These are phyloP conservation scores for Ranitomeya imitator DNA, from an alignment of 2,113 vertebrate species.

Conservation along the genomic window DNA sequence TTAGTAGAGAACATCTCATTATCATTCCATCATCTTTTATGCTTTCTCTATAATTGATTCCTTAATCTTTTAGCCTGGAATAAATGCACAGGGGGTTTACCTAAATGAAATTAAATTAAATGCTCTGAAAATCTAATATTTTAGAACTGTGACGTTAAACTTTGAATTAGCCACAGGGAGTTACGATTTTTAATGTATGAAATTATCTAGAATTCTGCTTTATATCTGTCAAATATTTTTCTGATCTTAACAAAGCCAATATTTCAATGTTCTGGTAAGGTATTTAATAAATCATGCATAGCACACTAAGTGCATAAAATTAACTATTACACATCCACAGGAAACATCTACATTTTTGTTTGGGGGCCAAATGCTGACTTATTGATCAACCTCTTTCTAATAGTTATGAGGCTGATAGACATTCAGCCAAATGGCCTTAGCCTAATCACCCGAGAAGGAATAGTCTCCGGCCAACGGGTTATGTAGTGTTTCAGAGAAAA, in stretches of 20 bases:
- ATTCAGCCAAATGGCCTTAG: no score
- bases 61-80: conserved; percentile 40
- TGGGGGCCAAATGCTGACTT: background rate
- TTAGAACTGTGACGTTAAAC: conserved; percentile 17
- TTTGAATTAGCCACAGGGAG: conserved; percentile 23
- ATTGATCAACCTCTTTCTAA: background rate
- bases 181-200: conserved; percentile 4
- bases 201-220: background rate
- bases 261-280: background rate
- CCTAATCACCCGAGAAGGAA: no score
- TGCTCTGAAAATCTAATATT: conserved; percentile 43
- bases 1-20: conserved; percentile 30
- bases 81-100: conserved; percentile 34
- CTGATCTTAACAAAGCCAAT: background rate
- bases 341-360: background rate
- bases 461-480: no score
- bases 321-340: background rate
- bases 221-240: background rate
- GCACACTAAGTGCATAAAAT: background rate
- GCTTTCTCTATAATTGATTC: conserved; percentile 46
- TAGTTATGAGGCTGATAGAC: no score
- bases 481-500: no score
- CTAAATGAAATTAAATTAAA: conserved; percentile 47
- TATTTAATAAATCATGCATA: background rate
- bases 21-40: conserved; percentile 48